Base-by-base conservation (phyloP, 2,888 invertebrate species). In the Scaptomyza reducta region DNA sequence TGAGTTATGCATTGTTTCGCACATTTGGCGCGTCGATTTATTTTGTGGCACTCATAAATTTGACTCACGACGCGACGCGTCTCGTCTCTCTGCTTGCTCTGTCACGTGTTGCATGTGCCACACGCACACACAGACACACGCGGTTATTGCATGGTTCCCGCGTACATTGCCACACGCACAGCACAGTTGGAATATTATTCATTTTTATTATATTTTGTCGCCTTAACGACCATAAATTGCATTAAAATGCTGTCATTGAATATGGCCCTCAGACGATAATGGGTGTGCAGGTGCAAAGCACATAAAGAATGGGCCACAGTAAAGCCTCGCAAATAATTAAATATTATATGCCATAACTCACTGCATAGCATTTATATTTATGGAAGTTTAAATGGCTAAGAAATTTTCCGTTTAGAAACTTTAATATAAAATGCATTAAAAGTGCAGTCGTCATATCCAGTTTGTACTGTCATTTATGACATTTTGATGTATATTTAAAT, bases 181-280 rank as follows among this genome's bases (percentile, higher is more conserved):
- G 22, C 35, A 35, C 84, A 84, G 76, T 79, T 83, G 80, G 77
- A 77, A 76, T 85, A 84, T 84, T 77, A 87, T 84, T 84, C 87
- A 84, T 87, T 87, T 87, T 87, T 85, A 87, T 87, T 85, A 83
- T 87, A 87, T 80, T 84, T 84, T 85, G 86, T 86, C 85, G 85
- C 86, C 85, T 87, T 85, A 87, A 87, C 85, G 85, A 83, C 85
- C 86, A 82, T 87, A 85, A 85, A 85, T 85, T 85, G 85, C 83
- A 85, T 82, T 80, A 87, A 85, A 80, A 83, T 78, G 80, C 74
- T 79, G 77, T 85, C 86, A 82, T 85, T 85, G 81, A 85, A 82
- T 70, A 77, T 67, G 63, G 55, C 69, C 58, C 66, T 45, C 57
- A 49, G 61, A 54, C 46, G 65, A 59, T 73, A 79, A 73, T 77